Evolutionary conservation across 2,888 invertebrate genomes (phyloP).

Genomic region (Ophion slaviceki): DNA sequence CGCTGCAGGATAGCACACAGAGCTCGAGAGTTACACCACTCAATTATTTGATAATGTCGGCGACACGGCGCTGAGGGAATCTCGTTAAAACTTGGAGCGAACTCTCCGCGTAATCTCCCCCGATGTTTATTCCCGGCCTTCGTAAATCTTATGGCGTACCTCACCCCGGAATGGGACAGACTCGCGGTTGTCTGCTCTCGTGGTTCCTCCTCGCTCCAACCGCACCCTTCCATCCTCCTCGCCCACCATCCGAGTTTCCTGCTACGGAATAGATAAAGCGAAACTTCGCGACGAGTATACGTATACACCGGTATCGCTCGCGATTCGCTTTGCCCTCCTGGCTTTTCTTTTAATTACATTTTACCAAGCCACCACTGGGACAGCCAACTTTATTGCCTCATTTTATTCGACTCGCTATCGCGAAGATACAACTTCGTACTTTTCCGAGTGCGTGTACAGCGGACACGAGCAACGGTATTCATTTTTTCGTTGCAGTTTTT

Average conservation of each 20-base stretch:
- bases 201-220: slow-evolving; percentile 28
- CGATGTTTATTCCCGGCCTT: slow-evolving; percentile 81
- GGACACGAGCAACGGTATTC: neutral
- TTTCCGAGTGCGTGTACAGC: neutral
- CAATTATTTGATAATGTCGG: slow-evolving; percentile 84
- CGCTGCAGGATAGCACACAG: slow-evolving; percentile 78
- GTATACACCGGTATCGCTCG: slow-evolving; percentile 49
- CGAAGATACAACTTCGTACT: slow-evolving; percentile 12
- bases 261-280: slow-evolving; percentile 77
- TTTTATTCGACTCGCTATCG: slow-evolving; percentile 55
- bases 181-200: slow-evolving; percentile 62
- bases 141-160: slow-evolving; percentile 78
- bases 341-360: slow-evolving; percentile 63
- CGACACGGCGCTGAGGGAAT: slow-evolving; percentile 82
- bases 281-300: slow-evolving; percentile 74
- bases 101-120: slow-evolving; percentile 82
- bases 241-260: slow-evolving; percentile 46
- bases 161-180: slow-evolving; percentile 55
- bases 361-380: slow-evolving; percentile 42
- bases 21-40: slow-evolving; percentile 83
- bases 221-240: slow-evolving; percentile 30
- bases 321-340: slow-evolving; percentile 42
- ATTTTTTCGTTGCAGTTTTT: neutral
- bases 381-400: slow-evolving; percentile 41
- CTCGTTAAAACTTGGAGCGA: slow-evolving; percentile 83